These are phyloP conservation scores for Polydesmus complanatus DNA, from an alignment of 2,888 invertebrate species.

Conservation along the genomic window DNA sequence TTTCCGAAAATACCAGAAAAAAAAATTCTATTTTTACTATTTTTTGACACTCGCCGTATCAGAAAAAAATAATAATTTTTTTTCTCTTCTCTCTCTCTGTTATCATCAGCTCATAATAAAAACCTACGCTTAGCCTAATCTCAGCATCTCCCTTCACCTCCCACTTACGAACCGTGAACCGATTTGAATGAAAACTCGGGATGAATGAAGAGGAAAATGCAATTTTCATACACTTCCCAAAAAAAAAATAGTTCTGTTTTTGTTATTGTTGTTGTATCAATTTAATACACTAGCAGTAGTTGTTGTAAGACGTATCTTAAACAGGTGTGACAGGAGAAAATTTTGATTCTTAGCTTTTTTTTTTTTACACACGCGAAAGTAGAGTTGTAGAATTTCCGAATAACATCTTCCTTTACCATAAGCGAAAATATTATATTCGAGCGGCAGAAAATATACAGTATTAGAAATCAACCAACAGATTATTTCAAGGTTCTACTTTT, in stretches of 20 bases:
- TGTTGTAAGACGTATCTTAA: too few species aligned
- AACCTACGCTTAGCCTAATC: neutral
- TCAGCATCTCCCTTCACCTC: neutral
- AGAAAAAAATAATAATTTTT: neutral
- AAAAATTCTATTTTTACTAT: neutral
- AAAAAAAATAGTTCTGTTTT: too few species aligned
- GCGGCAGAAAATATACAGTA: too few species aligned
- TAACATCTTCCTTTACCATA: too few species aligned
- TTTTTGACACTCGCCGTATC: neutral
- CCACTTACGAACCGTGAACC: neutral
- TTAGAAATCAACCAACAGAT: too few species aligned
- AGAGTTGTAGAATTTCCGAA: too few species aligned
- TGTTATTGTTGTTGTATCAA: neutral
- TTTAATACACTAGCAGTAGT: too few species aligned
- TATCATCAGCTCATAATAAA: too few species aligned
- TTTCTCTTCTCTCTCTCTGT: neutral
- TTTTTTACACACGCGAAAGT: neutral
- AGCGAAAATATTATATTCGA: too few species aligned
- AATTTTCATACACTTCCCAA: neutral
- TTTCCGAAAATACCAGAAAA: neutral
- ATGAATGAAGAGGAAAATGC: neutral
- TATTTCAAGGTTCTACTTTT: too few species aligned
- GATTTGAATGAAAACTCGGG: neutral
- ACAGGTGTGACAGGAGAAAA: neutral
- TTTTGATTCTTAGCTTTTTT: neutral